phyloP scores from a whole-genome alignment of 1,140 invertebrate genomes.

The Copidosoma floridanum region DNA sequence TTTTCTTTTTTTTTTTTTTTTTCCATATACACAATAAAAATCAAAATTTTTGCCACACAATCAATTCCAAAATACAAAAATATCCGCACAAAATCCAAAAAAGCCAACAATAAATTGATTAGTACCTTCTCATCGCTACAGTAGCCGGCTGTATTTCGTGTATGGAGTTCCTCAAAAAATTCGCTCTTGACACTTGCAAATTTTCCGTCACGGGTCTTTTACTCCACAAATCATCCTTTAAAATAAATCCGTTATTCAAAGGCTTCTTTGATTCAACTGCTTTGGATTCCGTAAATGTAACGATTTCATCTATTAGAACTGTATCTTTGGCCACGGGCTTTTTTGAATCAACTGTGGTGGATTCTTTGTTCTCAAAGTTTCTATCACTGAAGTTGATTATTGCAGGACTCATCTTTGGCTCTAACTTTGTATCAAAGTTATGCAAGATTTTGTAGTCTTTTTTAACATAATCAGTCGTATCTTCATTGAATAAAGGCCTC shows the following conservation, averaged over 20 bases:
- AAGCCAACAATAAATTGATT: conserved; percentile 13
- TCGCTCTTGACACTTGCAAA: conserved; percentile 23
- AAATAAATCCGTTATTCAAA: neutral
- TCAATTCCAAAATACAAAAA: conserved; percentile 9
- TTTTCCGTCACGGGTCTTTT: conserved; percentile 18
- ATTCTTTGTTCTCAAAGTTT: neutral
- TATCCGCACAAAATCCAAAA: conserved; percentile 21
- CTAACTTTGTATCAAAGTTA: neutral
- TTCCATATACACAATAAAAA: neutral
- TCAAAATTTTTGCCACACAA: neutral
- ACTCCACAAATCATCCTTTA: neutral
- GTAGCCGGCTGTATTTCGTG: conserved; percentile 18
- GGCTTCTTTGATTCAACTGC: conserved; percentile 12
- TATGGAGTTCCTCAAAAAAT: conserved; percentile 26
- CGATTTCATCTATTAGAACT: neutral
- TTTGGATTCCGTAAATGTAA: neutral
- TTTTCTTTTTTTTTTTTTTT: neutral
- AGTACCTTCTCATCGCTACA: conserved; percentile 18
- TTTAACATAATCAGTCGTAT: neutral
- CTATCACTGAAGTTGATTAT: too few species aligned
- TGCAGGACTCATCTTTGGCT: neutral
- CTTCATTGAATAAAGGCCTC: neutral
- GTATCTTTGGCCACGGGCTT: neutral
- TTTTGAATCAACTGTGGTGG: conserved; percentile 2
- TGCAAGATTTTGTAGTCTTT: neutral